Base-by-base conservation (phyloP, 2,113 vertebrate species). In the Burhinus oedicnemus region DNA sequence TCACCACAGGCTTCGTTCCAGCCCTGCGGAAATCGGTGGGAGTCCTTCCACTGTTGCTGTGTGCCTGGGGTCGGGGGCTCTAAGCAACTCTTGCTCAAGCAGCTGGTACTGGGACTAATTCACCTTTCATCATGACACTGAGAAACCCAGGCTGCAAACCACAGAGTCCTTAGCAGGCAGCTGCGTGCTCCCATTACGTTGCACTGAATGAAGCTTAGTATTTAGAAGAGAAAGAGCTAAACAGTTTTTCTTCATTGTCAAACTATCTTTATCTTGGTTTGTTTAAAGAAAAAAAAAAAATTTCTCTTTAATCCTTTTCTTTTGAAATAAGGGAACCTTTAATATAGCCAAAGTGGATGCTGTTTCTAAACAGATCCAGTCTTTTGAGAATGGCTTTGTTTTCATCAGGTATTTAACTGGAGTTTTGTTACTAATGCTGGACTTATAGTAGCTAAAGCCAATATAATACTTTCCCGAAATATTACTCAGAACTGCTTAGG, bases 381-480 rank as follows among this genome's bases (percentile, higher is more conserved):
- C 90, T 89, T 95, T 82, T 76, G 47, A 96, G 68, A 91, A 70
- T 27, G 60, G 65, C 44, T 80, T 75, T 95, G 78, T 95, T 96
- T 97, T 82, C 34, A 93, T 85, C 91, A 91, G 84, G 74, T 92
- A 87, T 93, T 95, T 92, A 91, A 77, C 79, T 83, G 81, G 96
- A 90, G 89, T 97, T 97, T 91, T 92, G 92, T 98, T 98, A 96
- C 96, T 97, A 97, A 97, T 95, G 78, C 94, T 96, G 72, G 92
- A 93, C 91, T 95, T 95, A 95, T 1, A 94, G 92, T 75, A 96
- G 83, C 85, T 96, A 95, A 96, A 95, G 79, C 85, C 69, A 96
- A 87, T 83, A 97, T 94, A 97, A 97, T 97, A 83, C 91, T 91
- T 96, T 93, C 95, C 92, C 14, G 72, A 96, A 98, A 94, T 93